Conservation (phyloP, 2,113 vertebrate species). For the Tautogolabrus adspersus region DNA sequence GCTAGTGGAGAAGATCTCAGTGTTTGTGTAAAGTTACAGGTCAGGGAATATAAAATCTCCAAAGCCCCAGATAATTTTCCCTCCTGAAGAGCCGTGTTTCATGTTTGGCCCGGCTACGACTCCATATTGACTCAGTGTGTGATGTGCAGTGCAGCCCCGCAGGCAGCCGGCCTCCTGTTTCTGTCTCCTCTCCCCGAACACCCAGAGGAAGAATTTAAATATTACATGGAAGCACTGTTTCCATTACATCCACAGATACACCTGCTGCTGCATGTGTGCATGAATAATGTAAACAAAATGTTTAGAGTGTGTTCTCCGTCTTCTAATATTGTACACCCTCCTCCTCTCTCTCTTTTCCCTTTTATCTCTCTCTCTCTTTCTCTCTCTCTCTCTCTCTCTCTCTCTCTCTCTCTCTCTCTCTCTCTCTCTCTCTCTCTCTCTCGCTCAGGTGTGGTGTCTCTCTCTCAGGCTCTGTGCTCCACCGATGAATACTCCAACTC, state of each 20-base stretch:
- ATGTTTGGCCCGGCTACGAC: slow-evolving; percentile 5
- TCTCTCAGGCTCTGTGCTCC: slow-evolving; percentile 91
- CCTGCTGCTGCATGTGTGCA: slow-evolving; percentile 50
- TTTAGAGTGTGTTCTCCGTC: slow-evolving; percentile 52
- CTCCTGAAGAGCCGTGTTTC: slow-evolving; percentile 25
- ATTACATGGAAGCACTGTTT: slow-evolving; percentile 57
- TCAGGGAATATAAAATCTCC: slow-evolving; percentile 24
- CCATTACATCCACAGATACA: slow-evolving; percentile 38
- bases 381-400: slow-evolving; percentile 1
- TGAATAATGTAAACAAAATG: slow-evolving; percentile 72
- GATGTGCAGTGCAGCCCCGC: slow-evolving; percentile 30
- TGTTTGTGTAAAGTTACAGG: slow-evolving; percentile 5
- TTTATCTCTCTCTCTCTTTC: too few species aligned
- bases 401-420: slow-evolving; percentile 8
- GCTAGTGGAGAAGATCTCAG: slow-evolving; percentile 11
- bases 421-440: background rate
- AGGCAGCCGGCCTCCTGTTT: slow-evolving; percentile 38
- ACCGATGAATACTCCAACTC: slow-evolving; percentile 91
- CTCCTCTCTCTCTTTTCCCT: background rate
- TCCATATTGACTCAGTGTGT: slow-evolving; percentile 39
- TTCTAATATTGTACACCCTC: slow-evolving; percentile 52
- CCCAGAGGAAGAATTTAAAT: slow-evolving; percentile 68
- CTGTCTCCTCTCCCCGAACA: slow-evolving; percentile 33
- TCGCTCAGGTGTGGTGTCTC: slow-evolving; percentile 87
- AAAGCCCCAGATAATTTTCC: slow-evolving; percentile 17